Evolutionary conservation across 1,140 invertebrate species (phyloP), one percentile per base, ranked within the genome.

Genomic region (Choristoneura fumiferana): DNA sequence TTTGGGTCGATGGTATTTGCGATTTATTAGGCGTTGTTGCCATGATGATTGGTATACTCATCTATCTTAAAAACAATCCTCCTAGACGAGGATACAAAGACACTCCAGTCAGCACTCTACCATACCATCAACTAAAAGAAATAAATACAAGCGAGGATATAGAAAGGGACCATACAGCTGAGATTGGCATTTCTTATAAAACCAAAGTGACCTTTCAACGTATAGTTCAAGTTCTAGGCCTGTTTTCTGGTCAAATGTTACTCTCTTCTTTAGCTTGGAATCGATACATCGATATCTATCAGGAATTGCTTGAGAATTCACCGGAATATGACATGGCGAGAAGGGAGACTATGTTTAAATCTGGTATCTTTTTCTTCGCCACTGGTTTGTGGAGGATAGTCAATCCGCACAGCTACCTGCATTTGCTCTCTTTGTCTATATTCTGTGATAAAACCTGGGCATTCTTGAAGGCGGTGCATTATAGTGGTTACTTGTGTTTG

Each of bases 381-480:
- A 92, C 94, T 0, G 94, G 92, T 75, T 74, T 94, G 38, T 97
- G 96, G 96, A 91, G 95, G 59, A 81, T 96, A 0, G 90, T 95
- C 0, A 96, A 96, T 76, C 94, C 95, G 0, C 95, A 96, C 73
- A 94, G 94, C 22, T 89, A 95, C 57, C 81, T 95, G 12, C 95
- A 97, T 81, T 91, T 94, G 58, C 75, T 96, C 9, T 90, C 96
- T 4, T 78, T 96, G 18, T 92, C 94, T 17, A 93, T 97, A 60
- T 96, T 96, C 80, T 92, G 95, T 73, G 95, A 96, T 91, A 94
- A 94, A 69, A 82, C 94, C 1, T 94, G 94, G 93, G 91, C 93
- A 36, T 94, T 95, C 62, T 74, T 95, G n/a, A 90, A 91, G 61
- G 73, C 90, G 17, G 86, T 94, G 4, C 92, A 94, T 65, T 94